These are phyloP conservation scores for Vespertilio murinus DNA, from an alignment of 2,797 vertebrate species.

Conservation along the genomic window DNA sequence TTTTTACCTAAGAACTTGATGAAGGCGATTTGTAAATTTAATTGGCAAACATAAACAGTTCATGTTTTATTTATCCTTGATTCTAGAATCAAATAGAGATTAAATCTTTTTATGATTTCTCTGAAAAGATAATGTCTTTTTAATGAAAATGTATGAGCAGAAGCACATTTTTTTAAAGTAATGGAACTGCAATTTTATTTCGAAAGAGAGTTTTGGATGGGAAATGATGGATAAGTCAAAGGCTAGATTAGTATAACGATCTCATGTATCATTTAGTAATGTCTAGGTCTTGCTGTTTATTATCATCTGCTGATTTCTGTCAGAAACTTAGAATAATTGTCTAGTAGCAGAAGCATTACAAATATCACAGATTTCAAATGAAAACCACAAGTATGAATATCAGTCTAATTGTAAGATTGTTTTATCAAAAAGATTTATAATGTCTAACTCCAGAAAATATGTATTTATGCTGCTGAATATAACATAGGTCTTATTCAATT, in stretches of 20 bases:
- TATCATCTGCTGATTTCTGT: conserved; percentile 76
- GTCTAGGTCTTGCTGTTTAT: conserved; percentile 78
- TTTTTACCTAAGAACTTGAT: conserved; percentile 39
- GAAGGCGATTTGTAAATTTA: conserved; percentile 39
- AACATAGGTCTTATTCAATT: not conserved
- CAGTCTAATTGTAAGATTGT: not conserved
- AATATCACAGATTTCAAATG: conserved; percentile 70
- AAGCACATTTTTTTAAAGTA: conserved; percentile 78
- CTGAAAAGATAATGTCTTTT: conserved; percentile 63
- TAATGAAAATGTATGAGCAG: conserved; percentile 78
- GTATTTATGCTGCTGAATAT: not conserved
- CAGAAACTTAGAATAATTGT: conserved; percentile 78
- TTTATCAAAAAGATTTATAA: conserved; percentile 54
- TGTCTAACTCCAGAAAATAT: not conserved
- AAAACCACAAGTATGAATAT: not conserved
- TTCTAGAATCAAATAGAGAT: conserved; percentile 43
- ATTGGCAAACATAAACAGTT: conserved; percentile 36
- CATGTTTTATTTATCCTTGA: conserved; percentile 46
- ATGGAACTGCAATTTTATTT: conserved; percentile 77
- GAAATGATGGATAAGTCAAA: conserved; percentile 82
- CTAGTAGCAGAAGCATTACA: conserved; percentile 64
- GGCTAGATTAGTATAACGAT: conserved; percentile 79
- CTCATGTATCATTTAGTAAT: conserved; percentile 83
- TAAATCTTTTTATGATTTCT: conserved; percentile 64
- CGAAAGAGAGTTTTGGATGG: conserved; percentile 78